Percentiles rank a stretch among this genome's conserved stretches.
Evolutionary conservation across 2,113 vertebrate species (phyloP).

Genomic region (Carlito syrichta): DNA sequence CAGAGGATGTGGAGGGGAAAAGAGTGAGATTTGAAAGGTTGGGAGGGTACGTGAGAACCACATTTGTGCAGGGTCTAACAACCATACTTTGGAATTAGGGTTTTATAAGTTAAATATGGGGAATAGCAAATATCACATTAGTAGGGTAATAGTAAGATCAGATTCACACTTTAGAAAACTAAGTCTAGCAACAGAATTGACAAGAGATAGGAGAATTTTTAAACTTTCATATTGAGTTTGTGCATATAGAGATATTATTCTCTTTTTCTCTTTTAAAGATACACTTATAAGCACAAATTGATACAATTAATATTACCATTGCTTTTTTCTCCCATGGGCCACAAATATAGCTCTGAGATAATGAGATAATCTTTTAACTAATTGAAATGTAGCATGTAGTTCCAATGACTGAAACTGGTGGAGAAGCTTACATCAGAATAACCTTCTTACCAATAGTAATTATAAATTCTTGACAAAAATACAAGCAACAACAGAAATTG

Average conservation of each 20-base stretch:
- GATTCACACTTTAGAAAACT: constrained; percentile 27
- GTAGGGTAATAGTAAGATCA: background rate
- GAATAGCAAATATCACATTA: background rate
- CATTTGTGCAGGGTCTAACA: background rate
- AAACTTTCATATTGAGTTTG: background rate
- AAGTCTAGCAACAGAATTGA: background rate
- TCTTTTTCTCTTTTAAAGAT: background rate
- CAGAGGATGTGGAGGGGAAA: background rate
- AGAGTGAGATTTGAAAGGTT: background rate
- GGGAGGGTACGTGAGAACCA: background rate
- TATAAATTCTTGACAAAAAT: constrained; percentile 1
- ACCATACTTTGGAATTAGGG: background rate
- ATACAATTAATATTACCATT: background rate
- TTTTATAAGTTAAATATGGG: background rate
- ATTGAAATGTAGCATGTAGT: background rate
- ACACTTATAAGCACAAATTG: background rate
- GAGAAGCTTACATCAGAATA: background rate
- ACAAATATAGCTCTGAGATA: constrained; percentile 27
- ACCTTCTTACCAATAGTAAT: background rate
- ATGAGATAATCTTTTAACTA: background rate
- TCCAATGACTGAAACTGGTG: background rate
- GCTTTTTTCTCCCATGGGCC: background rate
- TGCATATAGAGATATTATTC: background rate
- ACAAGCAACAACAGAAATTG: background rate
- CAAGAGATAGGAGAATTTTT: background rate